phyloP scores from a whole-genome alignment of 2,888 invertebrate genomes.

The Leptopterna dolabrata region DNA sequence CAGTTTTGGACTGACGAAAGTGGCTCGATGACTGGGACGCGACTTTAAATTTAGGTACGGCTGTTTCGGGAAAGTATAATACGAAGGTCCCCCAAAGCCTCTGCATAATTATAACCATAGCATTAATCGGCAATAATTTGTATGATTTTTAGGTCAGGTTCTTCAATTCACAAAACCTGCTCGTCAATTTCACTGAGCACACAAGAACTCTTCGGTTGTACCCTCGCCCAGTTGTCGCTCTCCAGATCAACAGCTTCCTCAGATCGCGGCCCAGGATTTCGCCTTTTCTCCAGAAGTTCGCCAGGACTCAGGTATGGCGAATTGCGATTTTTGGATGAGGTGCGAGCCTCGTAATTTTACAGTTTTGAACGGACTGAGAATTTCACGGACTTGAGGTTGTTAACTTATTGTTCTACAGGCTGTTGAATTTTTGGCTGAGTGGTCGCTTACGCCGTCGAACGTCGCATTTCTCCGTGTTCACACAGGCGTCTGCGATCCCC shows the following conservation, averaged over 20 bases:
- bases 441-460: conserved; percentile 97
- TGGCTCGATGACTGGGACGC: too few species aligned
- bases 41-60: too few species aligned
- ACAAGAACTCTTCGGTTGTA: conserved; percentile 95
- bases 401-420: conserved; percentile 76
- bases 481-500: conserved; percentile 94
- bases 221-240: conserved; percentile 98
- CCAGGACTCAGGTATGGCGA: conserved; percentile 83
- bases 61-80: too few species aligned
- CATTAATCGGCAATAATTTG: too few species aligned
- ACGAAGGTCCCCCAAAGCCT: too few species aligned
- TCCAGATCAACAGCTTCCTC: conserved; percentile 96
- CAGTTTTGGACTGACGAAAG: too few species aligned
- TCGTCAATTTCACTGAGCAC: conserved; percentile 98
- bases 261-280: conserved; percentile 91
- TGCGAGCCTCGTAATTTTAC: neutral
- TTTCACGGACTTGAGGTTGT: too few species aligned
- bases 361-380: neutral
- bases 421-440: conserved; percentile 98
- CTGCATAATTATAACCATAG: too few species aligned
- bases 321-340: neutral
- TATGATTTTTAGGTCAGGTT: conserved; percentile 59
- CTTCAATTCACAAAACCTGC: conserved; percentile 96
- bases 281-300: conserved; percentile 90
- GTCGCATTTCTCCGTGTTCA: conserved; percentile 97